These are phyloP conservation scores for Umimayanthus chanpuru DNA, from an alignment of 92 coral and sea anemone species.

Conservation along the genomic window DNA sequence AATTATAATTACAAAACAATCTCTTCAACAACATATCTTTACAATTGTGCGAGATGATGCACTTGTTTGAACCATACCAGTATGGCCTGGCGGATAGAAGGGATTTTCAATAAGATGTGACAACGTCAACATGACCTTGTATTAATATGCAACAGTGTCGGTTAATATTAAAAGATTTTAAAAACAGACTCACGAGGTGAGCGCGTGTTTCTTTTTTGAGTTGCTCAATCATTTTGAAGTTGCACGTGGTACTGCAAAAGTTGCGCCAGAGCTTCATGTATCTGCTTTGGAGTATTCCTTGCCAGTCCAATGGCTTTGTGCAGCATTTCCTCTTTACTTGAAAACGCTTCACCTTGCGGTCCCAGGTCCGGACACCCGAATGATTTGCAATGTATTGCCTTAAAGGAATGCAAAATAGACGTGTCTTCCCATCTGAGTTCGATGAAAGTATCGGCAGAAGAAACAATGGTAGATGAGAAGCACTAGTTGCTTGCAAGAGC, in stretches of 20 bases:
- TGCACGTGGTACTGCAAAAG: background rate
- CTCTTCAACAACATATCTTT: too few species aligned
- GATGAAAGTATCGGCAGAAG: constrained; percentile 10
- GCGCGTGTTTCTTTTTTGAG: background rate
- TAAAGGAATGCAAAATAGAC: constrained; percentile 22
- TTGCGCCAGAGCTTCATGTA: background rate
- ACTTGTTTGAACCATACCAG: too few species aligned
- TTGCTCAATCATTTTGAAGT: too few species aligned
- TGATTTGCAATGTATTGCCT: constrained; percentile 26
- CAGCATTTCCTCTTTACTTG: constrained; percentile 43
- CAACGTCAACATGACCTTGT: too few species aligned
- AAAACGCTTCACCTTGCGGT: constrained; percentile 26
- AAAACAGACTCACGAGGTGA: background rate
- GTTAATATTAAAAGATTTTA: too few species aligned
- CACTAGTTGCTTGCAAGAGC: constrained; percentile 26
- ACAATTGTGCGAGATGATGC: too few species aligned
- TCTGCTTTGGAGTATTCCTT: background rate
- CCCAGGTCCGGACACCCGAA: constrained; percentile 9
- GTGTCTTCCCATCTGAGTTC: background rate
- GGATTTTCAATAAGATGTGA: too few species aligned
- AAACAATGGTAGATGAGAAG: background rate
- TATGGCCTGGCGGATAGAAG: too few species aligned
- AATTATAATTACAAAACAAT: too few species aligned
- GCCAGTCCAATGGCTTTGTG: constrained; percentile 39
- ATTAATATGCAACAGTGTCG: too few species aligned